A percentile compares a stretch with the other conserved stretches of the same genome.
These are phyloP conservation scores for Acestrorhynchus altus DNA, from an alignment of 2,797 vertebrate species.

Conservation along the genomic window DNA sequence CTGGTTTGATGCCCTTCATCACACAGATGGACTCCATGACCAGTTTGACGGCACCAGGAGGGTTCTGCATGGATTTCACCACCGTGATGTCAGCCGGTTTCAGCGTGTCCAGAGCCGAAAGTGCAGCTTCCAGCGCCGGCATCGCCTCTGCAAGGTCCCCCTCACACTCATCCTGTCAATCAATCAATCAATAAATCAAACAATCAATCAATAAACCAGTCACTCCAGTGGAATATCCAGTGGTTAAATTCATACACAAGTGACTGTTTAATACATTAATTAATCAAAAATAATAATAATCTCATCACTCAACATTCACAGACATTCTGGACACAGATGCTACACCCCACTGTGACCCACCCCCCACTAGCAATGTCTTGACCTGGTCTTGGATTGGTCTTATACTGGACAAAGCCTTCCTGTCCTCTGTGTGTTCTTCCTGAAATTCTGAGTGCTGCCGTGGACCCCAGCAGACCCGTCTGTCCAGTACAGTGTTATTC, in stretches of 20 bases:
- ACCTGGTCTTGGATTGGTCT: too few relatives aligned
- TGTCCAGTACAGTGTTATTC: too few relatives aligned
- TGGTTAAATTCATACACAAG: background rate
- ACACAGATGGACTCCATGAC: slow-evolving; percentile 96
- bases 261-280: too few relatives aligned
- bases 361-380: too few relatives aligned
- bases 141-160: slow-evolving; percentile 91
- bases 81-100: slow-evolving; percentile 91
- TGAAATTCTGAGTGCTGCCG: too few relatives aligned
- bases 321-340: too few relatives aligned
- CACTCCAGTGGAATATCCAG: background rate
- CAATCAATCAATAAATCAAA: background rate
- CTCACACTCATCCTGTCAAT: slow-evolving; percentile 88
- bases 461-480: too few relatives aligned
- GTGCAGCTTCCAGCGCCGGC: slow-evolving; percentile 88
- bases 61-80: slow-evolving; percentile 94
- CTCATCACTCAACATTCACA: too few relatives aligned
- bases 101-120: slow-evolving; percentile 88
- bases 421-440: too few relatives aligned
- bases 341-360: too few relatives aligned
- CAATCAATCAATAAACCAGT: background rate
- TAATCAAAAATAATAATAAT: too few relatives aligned
- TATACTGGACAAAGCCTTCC: too few relatives aligned
- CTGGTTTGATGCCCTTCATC: slow-evolving; percentile 90
- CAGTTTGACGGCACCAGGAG: slow-evolving; percentile 89